phyloP scores from a whole-genome alignment of 2,797 vertebrate genomes.

The Squalus acanthias region DNA sequence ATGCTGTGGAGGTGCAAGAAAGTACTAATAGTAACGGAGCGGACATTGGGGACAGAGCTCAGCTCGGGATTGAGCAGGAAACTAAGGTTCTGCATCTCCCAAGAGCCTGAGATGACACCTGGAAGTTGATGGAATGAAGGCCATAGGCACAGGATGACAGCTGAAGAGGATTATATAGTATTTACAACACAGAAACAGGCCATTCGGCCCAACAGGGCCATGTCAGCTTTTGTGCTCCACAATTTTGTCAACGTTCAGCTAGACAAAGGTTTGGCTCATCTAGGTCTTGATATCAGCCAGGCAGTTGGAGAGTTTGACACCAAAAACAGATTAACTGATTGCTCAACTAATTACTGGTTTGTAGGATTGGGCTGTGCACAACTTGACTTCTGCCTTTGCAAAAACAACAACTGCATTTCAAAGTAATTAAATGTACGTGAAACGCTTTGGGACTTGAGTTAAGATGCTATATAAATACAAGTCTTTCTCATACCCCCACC shows the following conservation, averaged over 20 bases:
- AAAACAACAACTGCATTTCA: neutral
- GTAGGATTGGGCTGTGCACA: neutral
- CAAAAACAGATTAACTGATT: neutral
- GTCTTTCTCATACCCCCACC: no score
- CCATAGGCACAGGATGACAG: neutral
- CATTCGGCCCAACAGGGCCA: no score
- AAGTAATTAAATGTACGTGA: neutral
- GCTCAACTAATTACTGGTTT: neutral
- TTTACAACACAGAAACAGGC: neutral
- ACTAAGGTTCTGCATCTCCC: neutral
- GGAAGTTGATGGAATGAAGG: neutral
- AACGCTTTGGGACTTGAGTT: no score
- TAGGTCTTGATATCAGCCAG: neutral
- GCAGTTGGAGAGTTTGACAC: neutral
- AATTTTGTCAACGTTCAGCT: neutral
- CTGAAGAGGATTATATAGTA: no score
- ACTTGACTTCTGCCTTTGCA: neutral
- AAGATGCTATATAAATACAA: neutral
- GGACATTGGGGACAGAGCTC: neutral
- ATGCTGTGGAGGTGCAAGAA: neutral
- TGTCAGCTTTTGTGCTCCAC: neutral
- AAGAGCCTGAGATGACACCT: neutral
- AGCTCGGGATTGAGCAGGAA: neutral
- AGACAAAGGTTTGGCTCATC: neutral
- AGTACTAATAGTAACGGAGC: neutral